These are phyloP conservation scores for Lasioglossum zephyrum DNA, from an alignment of 2,888 invertebrate species.

Conservation along the genomic window DNA sequence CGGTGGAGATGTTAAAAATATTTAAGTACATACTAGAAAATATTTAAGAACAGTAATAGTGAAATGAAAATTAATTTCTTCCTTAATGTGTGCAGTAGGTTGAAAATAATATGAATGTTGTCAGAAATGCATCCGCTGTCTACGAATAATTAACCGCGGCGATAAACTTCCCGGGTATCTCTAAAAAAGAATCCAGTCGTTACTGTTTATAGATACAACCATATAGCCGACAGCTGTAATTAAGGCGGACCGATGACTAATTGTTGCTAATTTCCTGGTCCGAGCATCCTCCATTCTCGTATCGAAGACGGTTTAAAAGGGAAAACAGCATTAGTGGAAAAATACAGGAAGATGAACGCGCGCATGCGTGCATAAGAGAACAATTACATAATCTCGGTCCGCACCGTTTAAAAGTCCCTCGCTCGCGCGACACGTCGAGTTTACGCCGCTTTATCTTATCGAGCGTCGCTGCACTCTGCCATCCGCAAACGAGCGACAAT, in stretches of 20 bases:
- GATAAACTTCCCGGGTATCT: not conserved
- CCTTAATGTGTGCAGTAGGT: no score
- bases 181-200: not conserved
- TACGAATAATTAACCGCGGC: not conserved
- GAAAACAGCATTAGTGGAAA: not conserved
- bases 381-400: slow-evolving; percentile 27
- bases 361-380: not conserved
- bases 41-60: no score
- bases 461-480: slow-evolving; percentile 38
- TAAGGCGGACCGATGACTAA: not conserved
- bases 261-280: not conserved
- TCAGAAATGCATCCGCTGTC: no score
- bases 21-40: no score
- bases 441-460: slow-evolving; percentile 61
- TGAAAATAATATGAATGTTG: no score
- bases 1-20: no score
- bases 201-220: no score
- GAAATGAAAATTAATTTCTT: no score
- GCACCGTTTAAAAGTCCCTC: slow-evolving; percentile 47
- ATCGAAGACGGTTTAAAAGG: not conserved
- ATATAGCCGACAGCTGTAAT: not conserved
- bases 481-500: slow-evolving; percentile 30
- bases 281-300: not conserved
- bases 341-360: slow-evolving; percentile 20
- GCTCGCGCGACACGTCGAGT: not conserved